Evolutionary conservation across 2,888 invertebrate genomes (phyloP).

Genomic region (Pinctada fucata): DNA sequence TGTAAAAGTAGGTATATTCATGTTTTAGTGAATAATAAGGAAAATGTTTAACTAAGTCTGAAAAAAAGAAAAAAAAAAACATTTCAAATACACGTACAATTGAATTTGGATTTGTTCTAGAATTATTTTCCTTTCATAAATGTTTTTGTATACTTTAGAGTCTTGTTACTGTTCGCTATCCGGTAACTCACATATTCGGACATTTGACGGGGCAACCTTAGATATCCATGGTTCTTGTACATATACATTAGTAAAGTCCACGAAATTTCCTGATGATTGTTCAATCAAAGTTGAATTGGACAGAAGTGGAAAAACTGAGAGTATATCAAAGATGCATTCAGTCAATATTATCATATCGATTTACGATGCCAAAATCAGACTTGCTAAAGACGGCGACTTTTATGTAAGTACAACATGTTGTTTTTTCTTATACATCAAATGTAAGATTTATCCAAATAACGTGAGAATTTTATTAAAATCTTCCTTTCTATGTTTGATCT

Average conservation of each 20-base stretch:
- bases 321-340: slow-evolving; percentile 7
- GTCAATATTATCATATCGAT: slow-evolving; percentile 1
- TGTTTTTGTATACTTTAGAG: slow-evolving; percentile 6
- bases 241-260: slow-evolving; percentile 30
- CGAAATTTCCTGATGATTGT: slow-evolving; percentile 24
- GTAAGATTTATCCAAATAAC: too few species aligned
- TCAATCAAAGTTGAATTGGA: slow-evolving; percentile 23
- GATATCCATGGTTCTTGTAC: slow-evolving; percentile 16
- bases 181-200: slow-evolving; percentile 25
- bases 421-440: neutral
- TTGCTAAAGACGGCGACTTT: slow-evolving; percentile 17
- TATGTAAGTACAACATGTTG: slow-evolving; percentile 23
- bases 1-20: slow-evolving; percentile 33
- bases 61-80: too few species aligned
- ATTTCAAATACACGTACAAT: too few species aligned
- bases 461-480: too few species aligned
- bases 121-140: neutral
- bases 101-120: neutral
- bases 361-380: neutral
- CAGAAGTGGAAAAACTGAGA: neutral
- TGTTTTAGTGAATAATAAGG: neutral
- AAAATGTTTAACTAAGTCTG: too few species aligned
- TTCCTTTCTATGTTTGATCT: too few species aligned
- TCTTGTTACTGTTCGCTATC: slow-evolving; percentile 27
- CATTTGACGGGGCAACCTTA: slow-evolving; percentile 28